Evolutionary conservation across 2,113 vertebrate genomes (phyloP), one percentile per base, ranked within the genome.

Genomic region (Corythaixoides concolor): DNA sequence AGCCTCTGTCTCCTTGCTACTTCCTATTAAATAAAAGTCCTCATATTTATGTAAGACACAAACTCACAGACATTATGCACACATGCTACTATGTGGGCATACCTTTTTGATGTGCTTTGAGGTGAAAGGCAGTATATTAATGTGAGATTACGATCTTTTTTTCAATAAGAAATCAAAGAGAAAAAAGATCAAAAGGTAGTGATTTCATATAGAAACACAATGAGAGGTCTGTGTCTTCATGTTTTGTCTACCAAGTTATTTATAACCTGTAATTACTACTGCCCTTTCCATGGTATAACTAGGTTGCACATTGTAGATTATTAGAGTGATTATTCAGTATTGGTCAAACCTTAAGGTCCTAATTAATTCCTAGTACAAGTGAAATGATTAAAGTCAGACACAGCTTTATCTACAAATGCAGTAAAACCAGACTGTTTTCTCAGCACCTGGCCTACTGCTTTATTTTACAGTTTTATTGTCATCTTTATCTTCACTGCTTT

Each of bases 121-220:
- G 55, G 68, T 50, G 72, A 83, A 94, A 92, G 60, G n/a, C 60
- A 63, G 68, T 50, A 70, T 93, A 90, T 93, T 93, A 89, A 80
- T 67, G 68, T 80, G 47, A 77, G 93, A 96, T 95, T 67, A 30
- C 13, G 78, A 93, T 89, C 89, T 77, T 77, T 90, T 64, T 83
- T 87, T 81, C 94, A 93, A 75, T 63, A 90, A 84, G 47, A 93
- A 95, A 92, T 96, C 79, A 92, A 93, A 90, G 50, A 50, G 11
- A 37, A 63, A 79, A 67, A 11, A 72, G 83, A 93, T 92, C 76
- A 93, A 92, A 90, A 90, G 64, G 73, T 50, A 89, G 64, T 8
- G 60, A 55, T 70, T 92, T 90, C 37, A 93, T 89, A 89, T 50
- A 47, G 90, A 93, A 75, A 12, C 52, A 95, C 93, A 94, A 80